These are phyloP conservation scores for Lepidotrigona ventralis DNA, from an alignment of 1,140 invertebrate genomes.

Conservation along the genomic window DNA sequence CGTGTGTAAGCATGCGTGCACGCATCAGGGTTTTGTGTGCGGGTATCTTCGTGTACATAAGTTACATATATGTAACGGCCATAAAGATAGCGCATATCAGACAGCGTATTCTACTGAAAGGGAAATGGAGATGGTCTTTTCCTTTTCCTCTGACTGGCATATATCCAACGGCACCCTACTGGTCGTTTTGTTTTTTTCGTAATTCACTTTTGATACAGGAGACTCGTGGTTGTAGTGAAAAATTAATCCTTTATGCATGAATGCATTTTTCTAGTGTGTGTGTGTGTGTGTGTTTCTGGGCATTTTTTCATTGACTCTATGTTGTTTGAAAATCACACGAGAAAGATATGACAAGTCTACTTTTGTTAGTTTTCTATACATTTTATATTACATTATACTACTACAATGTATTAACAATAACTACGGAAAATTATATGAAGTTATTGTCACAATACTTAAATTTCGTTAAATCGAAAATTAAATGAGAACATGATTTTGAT, in stretches of 20 bases:
- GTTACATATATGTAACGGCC: conserved; percentile 48
- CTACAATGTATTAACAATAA: no score
- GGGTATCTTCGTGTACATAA: conserved; percentile 43
- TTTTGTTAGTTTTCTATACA: no score
- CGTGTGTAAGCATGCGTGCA: conserved; percentile 59
- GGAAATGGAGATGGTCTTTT: conserved; percentile 29
- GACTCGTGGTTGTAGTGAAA: no score
- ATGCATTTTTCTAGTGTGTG: background rate
- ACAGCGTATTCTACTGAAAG: conserved; percentile 33
- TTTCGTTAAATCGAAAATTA: no score
- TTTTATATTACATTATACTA: no score
- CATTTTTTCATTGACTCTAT: background rate
- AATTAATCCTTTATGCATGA: background rate
- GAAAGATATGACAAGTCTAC: no score
- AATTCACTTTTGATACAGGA: background rate
- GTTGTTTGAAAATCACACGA: no score
- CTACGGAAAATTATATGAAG: no score
- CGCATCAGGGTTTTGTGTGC: conserved; percentile 26
- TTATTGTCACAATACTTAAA: no score
- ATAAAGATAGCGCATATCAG: conserved; percentile 51
- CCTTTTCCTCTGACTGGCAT: conserved; percentile 2
- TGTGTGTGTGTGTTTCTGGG: background rate
- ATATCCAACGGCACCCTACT: conserved; percentile 18
- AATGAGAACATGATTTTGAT: no score
- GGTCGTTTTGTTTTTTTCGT: conserved; percentile 3